Base-by-base conservation (phyloP, 2,797 vertebrate species). In the Acipenser ruthenus region DNA sequence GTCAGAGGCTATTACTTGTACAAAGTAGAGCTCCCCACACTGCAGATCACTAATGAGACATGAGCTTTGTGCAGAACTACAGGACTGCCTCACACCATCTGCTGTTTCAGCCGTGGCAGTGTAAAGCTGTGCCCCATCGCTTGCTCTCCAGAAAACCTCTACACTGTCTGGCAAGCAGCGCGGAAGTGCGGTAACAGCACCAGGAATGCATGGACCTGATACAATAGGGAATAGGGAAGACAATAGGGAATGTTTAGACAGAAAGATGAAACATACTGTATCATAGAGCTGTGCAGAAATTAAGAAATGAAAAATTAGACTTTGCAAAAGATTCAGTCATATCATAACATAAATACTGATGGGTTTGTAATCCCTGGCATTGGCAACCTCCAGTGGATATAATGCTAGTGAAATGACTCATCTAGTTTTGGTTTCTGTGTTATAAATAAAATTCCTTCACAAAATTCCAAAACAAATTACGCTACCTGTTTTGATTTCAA, bases 121-220 rank as follows among this genome's bases (percentile, higher is more conserved):
- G 74, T 91, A 92, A 71, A 75, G 83, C 51, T 84, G 64, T 0
- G 84, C 86, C 12, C 82, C 83, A 0, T 73, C 72, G 0, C 84
- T 83, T 12, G n/a, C n/a, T 0, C 15, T 71, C 91, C 91, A 92
- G 0, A 74, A 75, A 49, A 91, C 77, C 62, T 81, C 71, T 0
- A 78, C 87, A 0, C 87, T 87, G 80, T 85, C 88, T 37, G 84
- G 76, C 18, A 82, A 4, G 67, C 91, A 92, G 75, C 87, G 82
- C 79, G 88, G 78, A 62, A 62, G 72, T 61, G 82, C 86, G 67
- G 64, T 62, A 61, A 89, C 68, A 1, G 1, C 8, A 0, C 75
- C 79, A 15, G 90, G 87, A 1, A 79, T 72, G 67, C 91, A 92
- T 11, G 91, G 88, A 66, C 77, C 91, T 92, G 72, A 55, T 64